A percentile compares a stretch with the other conserved stretches of the same genome.
These are phyloP conservation scores for Fregetta grallaria DNA, from an alignment of 2,113 vertebrate genomes.

Conservation along the genomic window DNA sequence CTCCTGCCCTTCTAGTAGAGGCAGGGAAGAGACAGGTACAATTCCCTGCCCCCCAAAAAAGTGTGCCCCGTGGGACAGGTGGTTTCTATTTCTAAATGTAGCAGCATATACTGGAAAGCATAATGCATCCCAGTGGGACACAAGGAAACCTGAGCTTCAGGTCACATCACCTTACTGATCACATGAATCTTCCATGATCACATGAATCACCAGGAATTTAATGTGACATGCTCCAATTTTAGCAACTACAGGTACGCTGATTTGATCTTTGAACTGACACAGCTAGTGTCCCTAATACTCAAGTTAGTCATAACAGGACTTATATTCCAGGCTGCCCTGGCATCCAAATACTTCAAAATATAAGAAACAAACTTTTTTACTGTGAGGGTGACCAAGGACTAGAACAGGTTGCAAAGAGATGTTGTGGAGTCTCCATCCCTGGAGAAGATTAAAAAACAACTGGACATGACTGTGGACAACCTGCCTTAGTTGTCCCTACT, in stretches of 20 bases:
- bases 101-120: not conserved
- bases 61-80: not conserved
- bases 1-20: not conserved
- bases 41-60: not conserved
- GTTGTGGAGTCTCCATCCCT: not conserved
- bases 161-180: not conserved
- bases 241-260: not conserved
- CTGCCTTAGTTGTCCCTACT: not conserved
- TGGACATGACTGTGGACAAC: not conserved
- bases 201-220: not conserved
- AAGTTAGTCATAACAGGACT: not conserved
- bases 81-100: not conserved
- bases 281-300: not conserved
- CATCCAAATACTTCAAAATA: not conserved
- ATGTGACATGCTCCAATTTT: not conserved
- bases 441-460: accelerated
- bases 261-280: not conserved
- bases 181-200: not conserved
- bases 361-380: not conserved
- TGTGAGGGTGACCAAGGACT: not conserved
- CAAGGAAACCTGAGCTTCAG: not conserved
- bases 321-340: not conserved
- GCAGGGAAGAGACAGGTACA: not conserved
- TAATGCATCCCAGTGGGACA: not conserved
- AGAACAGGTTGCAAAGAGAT: not conserved